Evolutionary conservation across 1,140 invertebrate species (phyloP).

Genomic region (Nasonia vitripennis): DNA sequence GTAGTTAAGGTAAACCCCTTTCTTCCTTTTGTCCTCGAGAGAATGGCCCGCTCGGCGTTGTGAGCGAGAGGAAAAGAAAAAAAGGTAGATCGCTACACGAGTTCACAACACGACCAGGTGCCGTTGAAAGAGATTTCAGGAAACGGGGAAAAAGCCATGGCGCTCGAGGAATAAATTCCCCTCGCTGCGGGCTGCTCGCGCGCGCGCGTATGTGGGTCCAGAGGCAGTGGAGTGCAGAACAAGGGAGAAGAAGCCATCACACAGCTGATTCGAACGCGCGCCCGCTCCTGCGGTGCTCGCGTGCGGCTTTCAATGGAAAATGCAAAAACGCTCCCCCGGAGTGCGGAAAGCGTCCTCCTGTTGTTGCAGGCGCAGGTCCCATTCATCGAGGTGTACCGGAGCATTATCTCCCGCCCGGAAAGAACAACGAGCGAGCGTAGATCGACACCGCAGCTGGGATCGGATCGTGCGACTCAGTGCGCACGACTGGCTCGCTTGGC

Average conservation of each 20-base stretch:
- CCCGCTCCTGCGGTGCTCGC: neutral
- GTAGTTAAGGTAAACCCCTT: conserved; percentile 27
- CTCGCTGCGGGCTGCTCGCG: neutral
- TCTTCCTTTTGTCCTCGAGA: neutral
- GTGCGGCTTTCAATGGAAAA: neutral
- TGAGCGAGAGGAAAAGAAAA: neutral
- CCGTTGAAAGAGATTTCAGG: conserved; percentile 16
- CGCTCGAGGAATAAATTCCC: neutral
- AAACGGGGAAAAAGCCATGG: conserved; percentile 26
- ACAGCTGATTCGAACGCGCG: neutral
- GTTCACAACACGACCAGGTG: neutral
- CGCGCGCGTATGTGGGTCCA: neutral
- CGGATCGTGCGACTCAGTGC: neutral
- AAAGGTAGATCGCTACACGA: neutral
- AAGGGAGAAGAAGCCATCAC: conserved; percentile 41
- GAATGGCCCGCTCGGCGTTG: conserved; percentile 1
- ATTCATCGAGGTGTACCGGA: conserved; percentile 19
- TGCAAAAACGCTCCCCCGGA: conserved; percentile 26
- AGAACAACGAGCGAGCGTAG: conserved; percentile 24
- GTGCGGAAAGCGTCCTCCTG: neutral
- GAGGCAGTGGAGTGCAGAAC: neutral
- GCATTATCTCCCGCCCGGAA: conserved; percentile 21
- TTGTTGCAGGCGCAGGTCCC: conserved; percentile 31
- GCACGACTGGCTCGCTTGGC: neutral
- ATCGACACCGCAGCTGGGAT: conserved; percentile 13